Percentiles rank a stretch among this genome's conserved stretches.
These are phyloP conservation scores for Hydractinia symbiolongicarpus DNA, from an alignment of 30 jellyfish, hydroid and myxozoan genomes.

Conservation along the genomic window DNA sequence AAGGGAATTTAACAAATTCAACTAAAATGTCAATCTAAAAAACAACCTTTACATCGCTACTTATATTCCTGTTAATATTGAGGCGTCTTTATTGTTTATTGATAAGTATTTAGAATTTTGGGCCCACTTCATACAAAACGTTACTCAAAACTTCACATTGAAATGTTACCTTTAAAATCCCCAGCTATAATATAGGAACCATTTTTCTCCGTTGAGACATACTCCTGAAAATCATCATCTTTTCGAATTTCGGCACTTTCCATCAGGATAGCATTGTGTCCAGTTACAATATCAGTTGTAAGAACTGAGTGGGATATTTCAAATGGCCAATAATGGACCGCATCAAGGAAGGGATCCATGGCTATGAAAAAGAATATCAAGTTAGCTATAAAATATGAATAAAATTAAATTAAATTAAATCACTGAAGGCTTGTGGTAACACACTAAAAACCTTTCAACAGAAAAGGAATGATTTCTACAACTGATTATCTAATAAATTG, in stretches of 20 bases:
- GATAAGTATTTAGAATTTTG: neutral
- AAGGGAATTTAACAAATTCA: no score
- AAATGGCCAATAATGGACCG: constrained; percentile 96
- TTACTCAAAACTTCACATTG: neutral
- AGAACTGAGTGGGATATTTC: constrained; percentile 39
- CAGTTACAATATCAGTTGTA: constrained; percentile 75
- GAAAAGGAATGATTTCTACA: no score
- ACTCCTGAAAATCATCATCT: constrained; percentile 27
- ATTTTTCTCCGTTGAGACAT: constrained; percentile 55
- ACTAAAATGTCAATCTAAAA: neutral
- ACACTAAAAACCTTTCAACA: no score
- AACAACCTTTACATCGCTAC: neutral
- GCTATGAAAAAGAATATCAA: constrained; percentile 35
- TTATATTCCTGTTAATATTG: neutral
- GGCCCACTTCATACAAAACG: neutral
- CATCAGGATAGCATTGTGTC: constrained; percentile 72
- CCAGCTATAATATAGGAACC: constrained; percentile 87
- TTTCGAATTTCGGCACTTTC: constrained; percentile 38
- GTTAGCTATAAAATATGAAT: neutral
- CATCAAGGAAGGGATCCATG: constrained; percentile 84
- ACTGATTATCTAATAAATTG: no score
- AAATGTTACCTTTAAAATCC: constrained; percentile 80
- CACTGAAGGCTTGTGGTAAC: no score
- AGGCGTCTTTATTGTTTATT: neutral
- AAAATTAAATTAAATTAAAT: neutral